These are phyloP conservation scores for Andrena bicolor DNA, from an alignment of 2,888 invertebrate genomes.

Conservation along the genomic window DNA sequence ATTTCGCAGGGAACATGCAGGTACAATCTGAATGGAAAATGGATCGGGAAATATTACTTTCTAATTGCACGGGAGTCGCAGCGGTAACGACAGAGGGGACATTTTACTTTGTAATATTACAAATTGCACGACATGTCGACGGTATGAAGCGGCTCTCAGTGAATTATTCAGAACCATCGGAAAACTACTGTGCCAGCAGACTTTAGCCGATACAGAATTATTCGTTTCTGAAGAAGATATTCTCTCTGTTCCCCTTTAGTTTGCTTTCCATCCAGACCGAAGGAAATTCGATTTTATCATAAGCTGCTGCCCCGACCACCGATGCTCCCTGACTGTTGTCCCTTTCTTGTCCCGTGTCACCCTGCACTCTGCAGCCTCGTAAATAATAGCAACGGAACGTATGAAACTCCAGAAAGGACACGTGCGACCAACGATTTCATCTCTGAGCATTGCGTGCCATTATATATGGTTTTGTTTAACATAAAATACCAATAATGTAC, in stretches of 20 bases:
- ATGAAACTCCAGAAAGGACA: constrained; percentile 61
- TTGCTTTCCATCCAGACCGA: constrained; percentile 34
- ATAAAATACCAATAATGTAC: constrained; percentile 75
- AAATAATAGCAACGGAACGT: constrained; percentile 49
- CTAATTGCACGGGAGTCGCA: constrained; percentile 1
- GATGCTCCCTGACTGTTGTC: constrained; percentile 18
- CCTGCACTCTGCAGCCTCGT: constrained; percentile 27
- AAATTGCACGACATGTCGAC: constrained; percentile 14
- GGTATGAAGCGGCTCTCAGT: constrained; percentile 27
- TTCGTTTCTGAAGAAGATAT: constrained; percentile 38
- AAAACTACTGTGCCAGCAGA: constrained; percentile 6
- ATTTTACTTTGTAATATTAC: constrained; percentile 14
- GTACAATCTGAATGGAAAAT: background rate
- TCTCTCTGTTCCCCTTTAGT: constrained; percentile 33
- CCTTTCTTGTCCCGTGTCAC: constrained; percentile 9
- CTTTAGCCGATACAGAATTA: constrained; percentile 48
- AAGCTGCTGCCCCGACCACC: constrained; percentile 16
- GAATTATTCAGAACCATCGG: constrained; percentile 52
- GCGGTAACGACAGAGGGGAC: background rate
- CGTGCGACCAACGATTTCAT: constrained; percentile 78
- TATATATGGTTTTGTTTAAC: constrained; percentile 78
- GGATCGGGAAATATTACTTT: constrained; percentile 6
- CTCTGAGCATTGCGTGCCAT: constrained; percentile 72
- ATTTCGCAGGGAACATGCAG: background rate
- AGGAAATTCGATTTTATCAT: constrained; percentile 58